Evolutionary conservation across 2,113 vertebrate species (phyloP), one percentile per base, ranked within the genome.

Genomic region (Dipodomys spectabilis): DNA sequence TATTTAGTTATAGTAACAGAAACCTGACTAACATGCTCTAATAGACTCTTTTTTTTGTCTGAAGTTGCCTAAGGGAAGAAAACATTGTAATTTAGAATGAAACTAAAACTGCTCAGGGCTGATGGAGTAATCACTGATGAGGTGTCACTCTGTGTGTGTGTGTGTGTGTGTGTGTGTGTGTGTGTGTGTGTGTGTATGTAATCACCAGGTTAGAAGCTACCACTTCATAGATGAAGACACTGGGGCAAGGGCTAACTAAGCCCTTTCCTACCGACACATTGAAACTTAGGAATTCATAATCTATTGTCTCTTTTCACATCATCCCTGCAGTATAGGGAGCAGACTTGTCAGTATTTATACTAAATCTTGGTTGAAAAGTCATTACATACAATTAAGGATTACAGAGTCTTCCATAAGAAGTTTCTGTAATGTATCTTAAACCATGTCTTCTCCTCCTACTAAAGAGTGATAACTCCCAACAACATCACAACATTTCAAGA

Each of bases 91-190:
- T 57, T 69, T 16, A 81, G 53, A 80, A 49, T 30, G 19, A 53
- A 88, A 94, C 25, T 7, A 23, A 85, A 49, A 62, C 5, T 2
- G 0, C 12, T 53, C 13, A 20, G 28, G 2, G 10, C 11, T 39
- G 20, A 30, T 2, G 27, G 25, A 5, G 25, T 7, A 11, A 9
- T 71, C 53, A 7, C 4, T 65, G 57, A 35, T 32, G 74, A 79
- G 62, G 28, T 10, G 32, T 87, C 10, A 20, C 1, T 20, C 23
- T 25, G 53, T 10, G 5, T 80, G 23, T 8, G 10, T 16, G 6
- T 53, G 60, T 4, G 8, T 0, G 0, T 11, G 6, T 53, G 60
- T 2, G 8, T 1, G 0, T 20, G n/a, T 25, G 53, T 7, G 5
- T 80, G 30, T 8, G 16, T 16, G 13, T 53, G 68, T 4, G 28